These are phyloP conservation scores for Hiodon tergisus DNA, from an alignment of 2,113 vertebrate genomes.

Conservation along the genomic window DNA sequence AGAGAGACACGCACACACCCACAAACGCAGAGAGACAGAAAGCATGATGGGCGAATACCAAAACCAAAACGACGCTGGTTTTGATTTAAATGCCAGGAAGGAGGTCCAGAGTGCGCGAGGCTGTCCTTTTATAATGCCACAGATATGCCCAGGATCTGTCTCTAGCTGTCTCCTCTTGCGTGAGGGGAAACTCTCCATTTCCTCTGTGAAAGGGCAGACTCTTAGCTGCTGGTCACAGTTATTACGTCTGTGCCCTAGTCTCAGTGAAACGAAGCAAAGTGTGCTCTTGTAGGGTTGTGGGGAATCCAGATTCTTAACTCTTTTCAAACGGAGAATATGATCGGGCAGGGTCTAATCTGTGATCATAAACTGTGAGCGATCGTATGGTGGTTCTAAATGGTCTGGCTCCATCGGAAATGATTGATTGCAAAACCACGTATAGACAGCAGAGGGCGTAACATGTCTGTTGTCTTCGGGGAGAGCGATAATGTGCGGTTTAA, in stretches of 20 bases:
- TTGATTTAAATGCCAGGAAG: conserved; percentile 23
- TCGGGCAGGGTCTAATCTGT: neutral
- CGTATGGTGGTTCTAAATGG: neutral
- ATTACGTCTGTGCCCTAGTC: neutral
- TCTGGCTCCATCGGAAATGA: neutral
- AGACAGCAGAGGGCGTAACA: conserved; percentile 35
- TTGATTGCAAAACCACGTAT: neutral
- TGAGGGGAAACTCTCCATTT: conserved; percentile 15
- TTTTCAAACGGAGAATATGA: neutral
- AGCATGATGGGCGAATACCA: too few species aligned
- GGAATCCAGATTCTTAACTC: neutral
- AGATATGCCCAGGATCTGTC: neutral
- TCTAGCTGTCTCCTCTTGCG: conserved; percentile 5
- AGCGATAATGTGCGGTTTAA: neutral
- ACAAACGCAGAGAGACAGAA: too few species aligned
- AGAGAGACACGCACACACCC: too few species aligned
- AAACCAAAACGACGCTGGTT: too few species aligned
- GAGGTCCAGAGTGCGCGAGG: neutral
- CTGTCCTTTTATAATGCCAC: neutral
- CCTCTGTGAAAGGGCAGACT: neutral
- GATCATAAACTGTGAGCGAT: neutral
- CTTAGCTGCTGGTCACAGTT: neutral
- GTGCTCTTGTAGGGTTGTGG: too few species aligned
- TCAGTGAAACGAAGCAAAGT: too few species aligned
- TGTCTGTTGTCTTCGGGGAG: conserved; percentile 8